These are phyloP conservation scores for Parthenolecanium corni DNA, from an alignment of 2,888 invertebrate species.

Conservation along the genomic window DNA sequence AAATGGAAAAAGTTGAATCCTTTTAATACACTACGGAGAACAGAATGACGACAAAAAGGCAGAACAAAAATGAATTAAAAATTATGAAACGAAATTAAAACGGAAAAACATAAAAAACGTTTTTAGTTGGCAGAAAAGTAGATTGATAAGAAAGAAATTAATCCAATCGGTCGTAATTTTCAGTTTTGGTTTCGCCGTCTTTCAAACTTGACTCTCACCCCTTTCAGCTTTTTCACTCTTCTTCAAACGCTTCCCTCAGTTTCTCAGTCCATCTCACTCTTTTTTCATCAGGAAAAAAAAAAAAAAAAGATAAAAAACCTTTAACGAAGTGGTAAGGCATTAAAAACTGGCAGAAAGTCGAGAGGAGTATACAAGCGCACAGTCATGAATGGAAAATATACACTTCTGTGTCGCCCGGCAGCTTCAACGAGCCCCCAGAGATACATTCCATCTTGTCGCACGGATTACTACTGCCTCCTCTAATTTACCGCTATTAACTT, in stretches of 20 bases:
- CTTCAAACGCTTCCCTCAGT: too few relatives aligned
- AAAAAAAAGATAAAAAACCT: neutral
- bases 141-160: constrained; percentile 6
- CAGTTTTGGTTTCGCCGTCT: too few relatives aligned
- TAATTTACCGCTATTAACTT: constrained; percentile 26
- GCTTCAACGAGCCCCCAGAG: constrained; percentile 23
- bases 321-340: neutral
- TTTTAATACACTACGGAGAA: too few relatives aligned
- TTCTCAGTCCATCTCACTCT: too few relatives aligned
- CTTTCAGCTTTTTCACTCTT: too few relatives aligned
- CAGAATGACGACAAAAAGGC: too few relatives aligned
- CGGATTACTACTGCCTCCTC: constrained; percentile 23
- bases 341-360: neutral
- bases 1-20: too few relatives aligned
- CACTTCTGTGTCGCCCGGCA: constrained; percentile 21
- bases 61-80: neutral
- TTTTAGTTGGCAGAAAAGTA: neutral
- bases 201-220: too few relatives aligned
- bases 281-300: too few relatives aligned
- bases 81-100: constrained; percentile 5
- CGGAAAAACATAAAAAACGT: neutral
- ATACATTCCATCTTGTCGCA: constrained; percentile 26
- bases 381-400: constrained; percentile 2
- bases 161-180: neutral
- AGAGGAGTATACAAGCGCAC: neutral